phyloP scores from a whole-genome alignment of 1,140 invertebrate genomes.

The Drosophila simulans region DNA sequence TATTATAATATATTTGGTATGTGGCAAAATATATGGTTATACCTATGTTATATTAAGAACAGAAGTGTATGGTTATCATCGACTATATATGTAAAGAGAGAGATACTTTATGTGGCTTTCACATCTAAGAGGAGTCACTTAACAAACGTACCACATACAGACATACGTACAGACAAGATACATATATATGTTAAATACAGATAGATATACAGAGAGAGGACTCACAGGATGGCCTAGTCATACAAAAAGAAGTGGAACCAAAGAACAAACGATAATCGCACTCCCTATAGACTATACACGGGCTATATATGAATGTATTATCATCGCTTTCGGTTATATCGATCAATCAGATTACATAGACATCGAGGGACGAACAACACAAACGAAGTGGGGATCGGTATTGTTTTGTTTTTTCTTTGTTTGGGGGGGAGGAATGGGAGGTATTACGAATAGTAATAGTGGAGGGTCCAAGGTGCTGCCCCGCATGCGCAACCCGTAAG shows the following conservation, averaged over 20 bases:
- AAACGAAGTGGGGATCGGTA: conserved; percentile 35
- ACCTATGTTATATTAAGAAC: conserved; percentile 36
- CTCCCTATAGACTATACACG: conserved; percentile 36
- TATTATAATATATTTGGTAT: conserved; percentile 26
- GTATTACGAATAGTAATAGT: conserved; percentile 19
- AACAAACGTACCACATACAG: conserved; percentile 63
- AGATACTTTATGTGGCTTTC: conserved; percentile 23
- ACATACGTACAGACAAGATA: conserved; percentile 51
- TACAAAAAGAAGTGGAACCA: conserved; percentile 28
- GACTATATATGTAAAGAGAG: conserved; percentile 34
- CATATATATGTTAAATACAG: conserved; percentile 48
- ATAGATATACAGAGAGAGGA: conserved; percentile 52
- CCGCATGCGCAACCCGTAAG: conserved; percentile 52
- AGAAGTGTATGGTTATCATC: conserved; percentile 25
- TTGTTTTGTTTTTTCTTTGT: conserved; percentile 6
- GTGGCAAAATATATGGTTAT: conserved; percentile 13
- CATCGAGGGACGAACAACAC: conserved; percentile 49
- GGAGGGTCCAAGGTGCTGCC: conserved; percentile 24
- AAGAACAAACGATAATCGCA: conserved; percentile 41
- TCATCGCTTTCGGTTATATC: conserved; percentile 44
- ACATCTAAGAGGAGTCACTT: conserved; percentile 52
- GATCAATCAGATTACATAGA: conserved; percentile 53
- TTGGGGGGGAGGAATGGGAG: background rate
- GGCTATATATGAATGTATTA: conserved; percentile 18
- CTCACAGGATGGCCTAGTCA: conserved; percentile 48